These are phyloP conservation scores for Simalia tracyae DNA, from an alignment of 2,797 vertebrate species.

Conservation along the genomic window DNA sequence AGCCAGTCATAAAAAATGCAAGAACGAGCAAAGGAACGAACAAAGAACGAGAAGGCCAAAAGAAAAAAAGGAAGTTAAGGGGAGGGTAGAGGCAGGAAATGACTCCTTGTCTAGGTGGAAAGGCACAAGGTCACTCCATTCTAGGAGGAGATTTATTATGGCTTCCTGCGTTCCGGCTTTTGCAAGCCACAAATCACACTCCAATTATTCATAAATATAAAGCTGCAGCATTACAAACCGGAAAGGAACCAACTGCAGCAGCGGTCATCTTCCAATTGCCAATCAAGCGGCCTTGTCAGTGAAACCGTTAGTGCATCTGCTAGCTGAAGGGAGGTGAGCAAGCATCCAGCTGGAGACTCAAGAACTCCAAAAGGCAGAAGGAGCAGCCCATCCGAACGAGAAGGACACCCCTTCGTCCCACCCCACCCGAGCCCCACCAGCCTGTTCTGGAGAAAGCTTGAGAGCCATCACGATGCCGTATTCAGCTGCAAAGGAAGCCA, in stretches of 20 bases:
- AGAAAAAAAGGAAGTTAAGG: neutral
- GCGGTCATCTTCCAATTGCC: neutral
- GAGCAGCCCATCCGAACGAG: neutral
- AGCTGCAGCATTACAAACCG: neutral
- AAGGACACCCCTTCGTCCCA: neutral
- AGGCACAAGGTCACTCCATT: slow-evolving; percentile 16
- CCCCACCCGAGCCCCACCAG: neutral
- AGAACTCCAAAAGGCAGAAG: neutral
- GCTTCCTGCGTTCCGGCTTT: neutral
- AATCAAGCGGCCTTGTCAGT: neutral
- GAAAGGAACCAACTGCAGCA: neutral
- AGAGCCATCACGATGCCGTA: neutral
- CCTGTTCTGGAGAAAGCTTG: neutral
- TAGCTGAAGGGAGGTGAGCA: neutral
- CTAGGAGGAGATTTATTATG: neutral
- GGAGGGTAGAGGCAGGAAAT: neutral
- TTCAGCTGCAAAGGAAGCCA: neutral
- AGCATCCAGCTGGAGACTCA: neutral
- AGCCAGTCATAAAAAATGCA: slow-evolving; percentile 17
- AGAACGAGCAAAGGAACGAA: neutral
- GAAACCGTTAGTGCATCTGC: neutral
- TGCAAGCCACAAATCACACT: slow-evolving; percentile 13
- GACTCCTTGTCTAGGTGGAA: neutral
- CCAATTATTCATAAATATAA: slow-evolving; percentile 33
- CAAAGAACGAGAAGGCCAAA: neutral